Base-by-base conservation (phyloP, 2,113 vertebrate species). In the Antigone vipio region DNA sequence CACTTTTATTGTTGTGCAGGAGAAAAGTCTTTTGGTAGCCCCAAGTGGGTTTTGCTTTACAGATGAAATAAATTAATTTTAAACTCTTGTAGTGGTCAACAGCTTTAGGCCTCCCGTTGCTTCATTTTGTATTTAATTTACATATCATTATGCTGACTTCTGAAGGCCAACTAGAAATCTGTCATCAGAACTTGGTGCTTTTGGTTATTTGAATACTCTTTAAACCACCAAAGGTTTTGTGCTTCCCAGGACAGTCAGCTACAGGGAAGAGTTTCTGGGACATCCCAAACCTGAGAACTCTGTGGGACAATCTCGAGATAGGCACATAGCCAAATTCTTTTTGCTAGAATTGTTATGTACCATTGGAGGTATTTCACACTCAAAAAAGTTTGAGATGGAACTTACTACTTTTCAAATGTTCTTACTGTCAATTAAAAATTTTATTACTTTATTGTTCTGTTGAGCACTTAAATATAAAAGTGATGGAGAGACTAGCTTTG, bases 141-240 rank as follows among this genome's bases (percentile, higher is more conserved):
- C 5, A 4, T 81, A 11, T 53, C 10, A 3, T 84, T 62, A 35
- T 78, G 32, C 42, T 69, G 35, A 62, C 45, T 76, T 87, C 44
- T 89, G 35, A 86, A 66, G 29, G 35, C 45, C 68, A 66, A 9
- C 55, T 86, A 63, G 75, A 88, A 88, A 62, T 80, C 32, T 71
- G 22, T 78, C 52, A 50, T 83, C 59, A 56, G 52, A 91, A 92
- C 50, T 77, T 66, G 88, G 86, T 95, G 94, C 88, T 97, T 80
- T 93, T 89, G 21, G 15, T 86, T 74, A 80, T 55, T 34, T 78
- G 83, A 94, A 22, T 75, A 44, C 71, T 79, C 59, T 80, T 62
- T 77, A 87, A 93, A 59, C 64, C 34, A 82, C 86, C 83, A 95
- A 97, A 95, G 69, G 76, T 86, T 84, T 92, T 85, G 52, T 1